These are phyloP conservation scores for Acronicta aceris DNA, from an alignment of 2,888 invertebrate species.

Conservation along the genomic window DNA sequence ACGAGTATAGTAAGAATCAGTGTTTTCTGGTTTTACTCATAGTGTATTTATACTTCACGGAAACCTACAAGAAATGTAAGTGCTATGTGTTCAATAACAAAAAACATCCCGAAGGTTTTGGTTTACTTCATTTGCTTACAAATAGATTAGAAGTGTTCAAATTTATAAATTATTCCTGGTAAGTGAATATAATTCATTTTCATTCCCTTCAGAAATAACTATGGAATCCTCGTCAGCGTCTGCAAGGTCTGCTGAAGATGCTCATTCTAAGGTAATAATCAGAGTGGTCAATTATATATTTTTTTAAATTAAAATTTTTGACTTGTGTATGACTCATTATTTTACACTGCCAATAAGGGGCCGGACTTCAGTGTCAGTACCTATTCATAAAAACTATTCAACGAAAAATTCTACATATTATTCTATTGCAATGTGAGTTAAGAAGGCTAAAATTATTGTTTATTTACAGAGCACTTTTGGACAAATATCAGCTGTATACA, in stretches of 20 bases:
- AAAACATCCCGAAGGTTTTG: too few species aligned
- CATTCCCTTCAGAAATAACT: background rate
- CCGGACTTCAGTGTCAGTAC: too few species aligned
- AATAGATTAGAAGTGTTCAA: too few species aligned
- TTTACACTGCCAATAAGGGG: background rate
- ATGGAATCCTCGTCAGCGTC: conserved; percentile 14
- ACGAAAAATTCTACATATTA: background rate
- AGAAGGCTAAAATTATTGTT: conserved; percentile 25
- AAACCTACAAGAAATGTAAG: too few species aligned
- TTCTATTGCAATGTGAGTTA: background rate
- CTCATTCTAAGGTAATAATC: conserved; percentile 13
- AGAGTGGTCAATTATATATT: too few species aligned
- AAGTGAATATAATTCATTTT: background rate
- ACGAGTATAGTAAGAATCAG: too few species aligned
- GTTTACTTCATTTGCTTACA: too few species aligned
- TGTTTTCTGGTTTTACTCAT: too few species aligned
- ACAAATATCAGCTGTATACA: conserved; percentile 65
- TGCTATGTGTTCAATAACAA: too few species aligned
- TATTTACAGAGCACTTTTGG: conserved; percentile 63
- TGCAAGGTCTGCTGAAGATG: conserved; percentile 2
- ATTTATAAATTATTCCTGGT: background rate
- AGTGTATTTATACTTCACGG: too few species aligned
- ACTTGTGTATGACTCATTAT: background rate
- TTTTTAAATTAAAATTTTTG: too few species aligned
- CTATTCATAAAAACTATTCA: too few species aligned